These are phyloP conservation scores for Turritopsis rubra DNA, from an alignment of 30 jellyfish, hydroid and myxozoan genomes.

Conservation along the genomic window DNA sequence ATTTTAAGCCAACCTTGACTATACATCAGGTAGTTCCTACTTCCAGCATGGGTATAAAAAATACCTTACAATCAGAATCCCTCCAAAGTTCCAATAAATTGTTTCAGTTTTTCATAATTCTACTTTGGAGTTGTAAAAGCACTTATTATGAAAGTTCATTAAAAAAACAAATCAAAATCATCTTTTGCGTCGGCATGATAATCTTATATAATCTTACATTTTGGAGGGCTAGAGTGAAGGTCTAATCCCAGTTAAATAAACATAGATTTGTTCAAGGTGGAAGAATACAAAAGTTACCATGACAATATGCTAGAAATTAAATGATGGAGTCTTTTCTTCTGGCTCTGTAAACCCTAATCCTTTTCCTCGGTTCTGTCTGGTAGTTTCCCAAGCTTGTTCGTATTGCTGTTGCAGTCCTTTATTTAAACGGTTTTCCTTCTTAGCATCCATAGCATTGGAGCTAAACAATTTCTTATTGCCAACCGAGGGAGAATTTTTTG, in stretches of 20 bases:
- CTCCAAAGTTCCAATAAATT: neutral
- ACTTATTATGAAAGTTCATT: no score
- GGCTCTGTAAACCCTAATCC: conserved; percentile 4
- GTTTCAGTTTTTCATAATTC: no score
- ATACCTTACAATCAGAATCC: neutral
- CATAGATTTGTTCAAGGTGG: neutral
- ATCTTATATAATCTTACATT: no score
- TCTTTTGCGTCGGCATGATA: no score
- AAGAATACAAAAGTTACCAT: neutral
- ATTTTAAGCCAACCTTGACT: no score
- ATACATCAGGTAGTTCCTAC: no score
- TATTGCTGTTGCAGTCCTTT: conserved; percentile 2
- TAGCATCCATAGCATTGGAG: neutral
- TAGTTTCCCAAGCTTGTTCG: conserved; percentile 17
- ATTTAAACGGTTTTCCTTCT: neutral
- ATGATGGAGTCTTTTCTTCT: neutral
- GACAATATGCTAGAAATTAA: neutral
- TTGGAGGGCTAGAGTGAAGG: neutral
- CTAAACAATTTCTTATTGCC: neutral
- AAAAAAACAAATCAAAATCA: no score
- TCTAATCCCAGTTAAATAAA: neutral
- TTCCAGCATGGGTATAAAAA: no score
- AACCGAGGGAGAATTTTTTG: neutral
- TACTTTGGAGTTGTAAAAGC: no score
- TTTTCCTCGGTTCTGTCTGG: conserved; percentile 17